phyloP scores from a whole-genome alignment of 2,888 invertebrate genomes.

The Antheraea yamamai region DNA sequence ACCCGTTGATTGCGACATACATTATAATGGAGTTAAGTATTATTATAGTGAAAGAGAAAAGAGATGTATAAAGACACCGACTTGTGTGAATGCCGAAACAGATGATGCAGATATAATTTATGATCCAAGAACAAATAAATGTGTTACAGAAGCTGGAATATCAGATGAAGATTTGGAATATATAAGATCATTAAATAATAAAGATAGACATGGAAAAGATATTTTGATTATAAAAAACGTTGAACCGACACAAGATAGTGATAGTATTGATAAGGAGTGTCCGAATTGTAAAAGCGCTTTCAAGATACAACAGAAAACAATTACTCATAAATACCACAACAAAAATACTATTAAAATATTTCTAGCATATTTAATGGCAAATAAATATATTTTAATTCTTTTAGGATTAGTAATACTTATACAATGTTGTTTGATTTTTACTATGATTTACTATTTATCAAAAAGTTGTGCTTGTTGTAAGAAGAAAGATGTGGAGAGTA shows the following conservation, averaged over 20 bases:
- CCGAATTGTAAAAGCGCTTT: background rate
- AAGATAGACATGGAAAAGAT: conserved; percentile 46
- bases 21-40: conserved; percentile 58
- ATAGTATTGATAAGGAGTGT: background rate
- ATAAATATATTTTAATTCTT: conserved; percentile 45
- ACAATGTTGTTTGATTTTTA: conserved; percentile 60
- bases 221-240: conserved; percentile 46
- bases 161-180: conserved; percentile 50
- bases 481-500: conserved; percentile 50
- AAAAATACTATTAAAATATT: background rate
- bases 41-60: conserved; percentile 45
- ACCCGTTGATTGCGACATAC: conserved; percentile 63
- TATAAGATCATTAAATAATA: conserved; percentile 44
- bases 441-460: conserved; percentile 51
- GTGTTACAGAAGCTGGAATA: conserved; percentile 43
- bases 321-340: background rate
- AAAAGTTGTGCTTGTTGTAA: conserved; percentile 44
- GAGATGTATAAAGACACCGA: conserved; percentile 50
- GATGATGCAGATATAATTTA: conserved; percentile 43
- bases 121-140: conserved; percentile 54
- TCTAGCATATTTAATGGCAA: conserved; percentile 30
- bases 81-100: conserved; percentile 40
- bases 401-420: conserved; percentile 45
- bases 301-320: background rate
- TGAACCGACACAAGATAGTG: conserved; percentile 15